Evolutionary conservation across 2,888 invertebrate species (phyloP), one percentile per base, ranked within the genome.

Genomic region (Cyrtodaria siliqua): DNA sequence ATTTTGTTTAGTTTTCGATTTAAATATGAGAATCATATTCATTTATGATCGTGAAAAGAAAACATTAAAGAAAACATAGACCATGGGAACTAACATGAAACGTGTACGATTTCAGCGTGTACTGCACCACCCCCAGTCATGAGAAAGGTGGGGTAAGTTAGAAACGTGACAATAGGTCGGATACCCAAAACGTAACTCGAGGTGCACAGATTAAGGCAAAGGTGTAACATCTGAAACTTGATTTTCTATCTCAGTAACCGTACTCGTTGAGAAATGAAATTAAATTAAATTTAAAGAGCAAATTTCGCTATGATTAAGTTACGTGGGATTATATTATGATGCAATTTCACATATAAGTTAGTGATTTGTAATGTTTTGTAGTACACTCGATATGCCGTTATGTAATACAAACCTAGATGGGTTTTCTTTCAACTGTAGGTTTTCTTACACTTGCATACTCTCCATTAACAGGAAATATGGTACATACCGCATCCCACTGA

Each of bases 321-420:
- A 26, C 50, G 29, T 50, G 62, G n/a, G 62, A 50, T 38, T 29
- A 49, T 62, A 38, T 38, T 52, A 38, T 40, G 23, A 20, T 52
- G 29, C 33, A 1, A 52, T 50, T 60, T 60, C 60, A 29, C 60
- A 60, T 44, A 14, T 29, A 18, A 29, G 49, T 60, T 33, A 29
- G 4, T 27, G 49, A 29, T 16, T 42, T 18, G n/a, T 16, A 16
- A 38, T 8, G 44, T 6, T 18, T 44, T 44, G 4, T 33, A 12
- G 33, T 8, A 33, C 33, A 33, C 12, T 33, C 33, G 33, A 33
- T 33, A 33, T 12, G 33, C 12, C 33, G 12, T 33, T 33, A n/a
- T n/a, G n/a, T n/a, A n/a, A n/a, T n/a, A n/a, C n/a, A n/a, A n/a
- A n/a, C n/a, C n/a, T n/a, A n/a, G n/a, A n/a, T n/a, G n/a, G n/a